Evolutionary conservation across 1,140 invertebrate species (phyloP).

Genomic region (Sipha flava): DNA sequence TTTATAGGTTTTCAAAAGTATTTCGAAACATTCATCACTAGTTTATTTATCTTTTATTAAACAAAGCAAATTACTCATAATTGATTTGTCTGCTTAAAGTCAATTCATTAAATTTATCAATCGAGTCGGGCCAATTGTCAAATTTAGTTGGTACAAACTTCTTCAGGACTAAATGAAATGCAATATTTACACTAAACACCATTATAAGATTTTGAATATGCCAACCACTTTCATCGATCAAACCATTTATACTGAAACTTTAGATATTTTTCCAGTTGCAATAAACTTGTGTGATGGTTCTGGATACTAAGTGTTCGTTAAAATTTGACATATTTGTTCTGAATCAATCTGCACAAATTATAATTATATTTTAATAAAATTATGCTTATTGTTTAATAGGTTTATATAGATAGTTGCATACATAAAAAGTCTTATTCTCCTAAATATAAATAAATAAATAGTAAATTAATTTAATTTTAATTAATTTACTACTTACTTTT

Average conservation of each 20-base stretch:
- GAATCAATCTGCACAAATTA: background rate
- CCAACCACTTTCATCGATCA: background rate
- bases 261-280: background rate
- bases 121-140: background rate
- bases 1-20: no score
- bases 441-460: no score
- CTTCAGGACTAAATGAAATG: background rate
- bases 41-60: no score
- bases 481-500: background rate
- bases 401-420: background rate
- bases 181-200: background rate
- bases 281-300: background rate
- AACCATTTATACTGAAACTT: background rate
- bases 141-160: background rate
- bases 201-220: background rate
- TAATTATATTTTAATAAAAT: background rate
- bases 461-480: no score
- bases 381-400: background rate
- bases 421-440: no score
- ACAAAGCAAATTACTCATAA: no score
- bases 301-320: background rate
- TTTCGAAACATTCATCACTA: no score
- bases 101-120: background rate
- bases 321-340: background rate
- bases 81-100: no score